Evolutionary conservation across 2,888 invertebrate species (phyloP), one percentile per base, ranked within the genome.

Genomic region (Netelia virgata): DNA sequence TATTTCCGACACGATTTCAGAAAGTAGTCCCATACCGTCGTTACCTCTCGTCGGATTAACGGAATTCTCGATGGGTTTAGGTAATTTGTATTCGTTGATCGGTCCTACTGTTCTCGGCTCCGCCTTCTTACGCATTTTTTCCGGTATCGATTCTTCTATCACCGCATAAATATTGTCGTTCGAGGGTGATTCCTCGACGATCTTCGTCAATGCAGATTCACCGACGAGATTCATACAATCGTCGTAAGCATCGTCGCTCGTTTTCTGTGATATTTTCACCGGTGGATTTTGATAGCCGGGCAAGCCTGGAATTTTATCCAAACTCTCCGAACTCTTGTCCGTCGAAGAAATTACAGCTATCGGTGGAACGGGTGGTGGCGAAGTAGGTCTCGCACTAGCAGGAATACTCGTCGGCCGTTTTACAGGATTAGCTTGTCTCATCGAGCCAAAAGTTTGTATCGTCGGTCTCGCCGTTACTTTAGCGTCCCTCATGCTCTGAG

Each of bases 1-100:
- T 90, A 98, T 98, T 93, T 98, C 98, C 61, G 96, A 96, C 0
- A 98, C 98, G 82, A 98, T 98, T 94, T 98, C 98, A 8, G 97
- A 97, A 0, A 98, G 93, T 20, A 98, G 93, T 0, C 97, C 97
- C 94, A 97, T 95, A 86, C 96, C 96, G 95, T 95, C 0, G 93
- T 92, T 23, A 88, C 90, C 53, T 85, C 89, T 90, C 0, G 94
- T 94, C 10, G 66, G 10, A 14, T 81, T 87, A 1, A 83, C 5
- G 0, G 94, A 91, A 63, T 94, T 94, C 75, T 95, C 95, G 0
- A 95, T 94, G 41, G 93, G 94, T 0, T 94, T 95, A 0, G 95
- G 95, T 0, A 94, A 89, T 74, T 95, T 93, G 87, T 94, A 94
- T 63, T 93, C 93, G 80, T 89, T 91, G 1, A 47, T 90, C 91